Conservation (phyloP, 2,797 vertebrate genomes). For the Falco naumanni region DNA sequence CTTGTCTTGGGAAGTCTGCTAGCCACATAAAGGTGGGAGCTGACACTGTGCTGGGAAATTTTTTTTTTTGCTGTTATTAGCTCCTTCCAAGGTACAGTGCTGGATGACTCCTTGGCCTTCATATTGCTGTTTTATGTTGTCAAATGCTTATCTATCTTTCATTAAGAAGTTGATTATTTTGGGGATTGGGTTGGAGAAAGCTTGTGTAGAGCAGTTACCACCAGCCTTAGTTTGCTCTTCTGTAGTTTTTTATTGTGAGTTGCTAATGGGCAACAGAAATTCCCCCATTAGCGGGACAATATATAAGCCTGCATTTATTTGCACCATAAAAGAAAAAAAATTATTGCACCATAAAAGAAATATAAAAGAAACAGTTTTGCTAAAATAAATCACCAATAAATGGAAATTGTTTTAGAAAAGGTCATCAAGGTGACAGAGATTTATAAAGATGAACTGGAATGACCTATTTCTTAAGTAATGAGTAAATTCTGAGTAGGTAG, state of each 20-base stretch:
- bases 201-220: not conserved
- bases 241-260: not conserved
- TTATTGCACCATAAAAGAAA: not conserved
- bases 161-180: not conserved
- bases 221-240: not conserved
- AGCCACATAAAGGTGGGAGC: not conserved
- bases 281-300: not conserved
- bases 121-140: not conserved
- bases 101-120: not conserved
- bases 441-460: not conserved
- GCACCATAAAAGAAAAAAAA: not conserved
- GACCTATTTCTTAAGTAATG: not conserved
- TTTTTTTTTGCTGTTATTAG: not conserved
- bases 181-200: not conserved
- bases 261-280: not conserved
- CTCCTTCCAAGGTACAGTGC: not conserved
- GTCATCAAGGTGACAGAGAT: not conserved
- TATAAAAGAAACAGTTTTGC: not conserved
- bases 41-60: not conserved
- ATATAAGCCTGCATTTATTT: not conserved
- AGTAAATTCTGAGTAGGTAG: not conserved
- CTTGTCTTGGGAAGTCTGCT: not conserved
- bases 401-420: not conserved
- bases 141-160: not conserved
- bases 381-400: not conserved